Evolutionary conservation across 2,888 invertebrate genomes (phyloP).

Genomic region (Salticus scenicus): DNA sequence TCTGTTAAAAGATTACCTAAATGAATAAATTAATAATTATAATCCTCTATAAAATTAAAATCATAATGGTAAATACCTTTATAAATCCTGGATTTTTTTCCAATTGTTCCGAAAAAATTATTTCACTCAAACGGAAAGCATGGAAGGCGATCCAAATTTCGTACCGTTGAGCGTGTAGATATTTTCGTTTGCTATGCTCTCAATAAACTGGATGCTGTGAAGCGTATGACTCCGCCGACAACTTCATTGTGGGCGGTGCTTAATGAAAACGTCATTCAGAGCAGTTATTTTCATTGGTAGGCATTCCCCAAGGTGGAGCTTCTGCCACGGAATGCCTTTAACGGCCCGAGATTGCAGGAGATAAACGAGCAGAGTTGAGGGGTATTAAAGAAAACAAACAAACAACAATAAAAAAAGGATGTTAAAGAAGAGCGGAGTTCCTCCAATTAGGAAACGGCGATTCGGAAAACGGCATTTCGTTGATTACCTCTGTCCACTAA

Average conservation of each 20-base stretch:
- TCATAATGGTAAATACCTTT: not conserved
- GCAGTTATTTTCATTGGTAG: conserved; percentile 28
- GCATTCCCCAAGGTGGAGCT: conserved; percentile 22
- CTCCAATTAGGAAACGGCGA: conserved; percentile 68
- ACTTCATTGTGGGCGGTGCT: conserved; percentile 39
- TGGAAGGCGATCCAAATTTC: not conserved
- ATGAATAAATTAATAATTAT: no score
- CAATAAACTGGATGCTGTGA: conserved; percentile 41
- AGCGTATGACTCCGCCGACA: conserved; percentile 54
- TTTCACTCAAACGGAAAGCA: not conserved
- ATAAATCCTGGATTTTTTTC: not conserved
- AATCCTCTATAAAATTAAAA: no score
- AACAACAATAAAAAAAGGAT: conserved; percentile 24
- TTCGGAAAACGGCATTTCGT: conserved; percentile 69
- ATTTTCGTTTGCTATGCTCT: not conserved
- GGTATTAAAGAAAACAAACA: conserved; percentile 34
- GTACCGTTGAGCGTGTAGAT: not conserved
- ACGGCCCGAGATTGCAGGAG: conserved; percentile 58
- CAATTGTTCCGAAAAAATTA: no score
- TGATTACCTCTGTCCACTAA: conserved; percentile 69
- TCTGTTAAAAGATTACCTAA: no score
- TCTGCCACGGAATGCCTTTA: conserved; percentile 55
- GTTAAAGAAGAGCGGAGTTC: conserved; percentile 26
- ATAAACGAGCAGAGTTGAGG: conserved; percentile 60
- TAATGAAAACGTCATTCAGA: conserved; percentile 15